Conservation (phyloP, 2,113 vertebrate species). For the Oriolus oriolus region DNA sequence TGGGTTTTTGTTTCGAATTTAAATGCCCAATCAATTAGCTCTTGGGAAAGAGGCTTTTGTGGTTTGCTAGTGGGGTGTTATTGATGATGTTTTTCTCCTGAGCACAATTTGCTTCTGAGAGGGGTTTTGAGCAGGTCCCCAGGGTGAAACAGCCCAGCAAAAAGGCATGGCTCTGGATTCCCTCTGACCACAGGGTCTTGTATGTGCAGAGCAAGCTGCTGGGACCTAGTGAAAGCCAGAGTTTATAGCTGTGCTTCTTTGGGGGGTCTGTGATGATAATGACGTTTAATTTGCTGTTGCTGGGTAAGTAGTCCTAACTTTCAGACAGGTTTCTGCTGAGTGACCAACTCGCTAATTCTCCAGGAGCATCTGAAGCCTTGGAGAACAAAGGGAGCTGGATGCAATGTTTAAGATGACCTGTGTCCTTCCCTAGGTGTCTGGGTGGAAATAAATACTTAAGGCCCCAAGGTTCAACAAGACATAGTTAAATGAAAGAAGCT, state of each 20-base stretch:
- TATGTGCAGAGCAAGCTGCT: not conserved
- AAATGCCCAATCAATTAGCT: constrained; percentile 20
- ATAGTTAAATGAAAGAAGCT: not conserved
- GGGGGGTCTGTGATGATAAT: not conserved
- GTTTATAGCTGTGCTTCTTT: not conserved
- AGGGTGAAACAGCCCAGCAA: not conserved
- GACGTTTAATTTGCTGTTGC: not conserved
- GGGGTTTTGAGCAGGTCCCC: not conserved
- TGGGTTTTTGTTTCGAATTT: not conserved
- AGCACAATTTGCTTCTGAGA: not conserved
- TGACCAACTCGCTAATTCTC: not conserved
- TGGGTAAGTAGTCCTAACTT: not conserved
- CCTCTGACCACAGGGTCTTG: not conserved
- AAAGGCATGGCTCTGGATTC: not conserved
- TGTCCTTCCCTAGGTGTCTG: not conserved
- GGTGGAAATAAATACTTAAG: not conserved
- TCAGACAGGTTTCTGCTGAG: not conserved
- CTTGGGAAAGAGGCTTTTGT: constrained; percentile 9
- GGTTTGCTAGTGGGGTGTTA: not conserved
- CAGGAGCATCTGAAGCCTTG: not conserved
- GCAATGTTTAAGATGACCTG: not conserved
- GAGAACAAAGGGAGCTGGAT: not conserved
- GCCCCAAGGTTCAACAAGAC: not conserved
- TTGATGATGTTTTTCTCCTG: not conserved
- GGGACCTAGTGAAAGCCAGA: not conserved